phyloP scores from a whole-genome alignment of 2,113 vertebrate species.

The Dipodomys merriami region DNA sequence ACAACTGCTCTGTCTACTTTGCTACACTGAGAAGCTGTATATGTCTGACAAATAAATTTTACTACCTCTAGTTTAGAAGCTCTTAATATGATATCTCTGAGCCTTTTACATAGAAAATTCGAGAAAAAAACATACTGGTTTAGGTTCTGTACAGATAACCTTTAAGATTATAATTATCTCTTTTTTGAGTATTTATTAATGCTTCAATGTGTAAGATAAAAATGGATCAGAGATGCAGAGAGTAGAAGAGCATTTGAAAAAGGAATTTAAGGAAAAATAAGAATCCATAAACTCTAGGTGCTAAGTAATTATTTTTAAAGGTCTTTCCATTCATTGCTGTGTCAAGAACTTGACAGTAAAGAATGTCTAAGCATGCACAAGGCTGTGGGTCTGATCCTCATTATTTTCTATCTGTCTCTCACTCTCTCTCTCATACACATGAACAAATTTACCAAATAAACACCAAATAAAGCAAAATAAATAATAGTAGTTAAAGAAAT shows the following conservation, averaged over 20 bases:
- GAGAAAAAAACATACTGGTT: not conserved
- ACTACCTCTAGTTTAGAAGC: conserved; percentile 18
- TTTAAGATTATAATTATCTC: conserved; percentile 27
- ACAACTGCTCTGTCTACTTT: not conserved
- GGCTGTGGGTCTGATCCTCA: no score
- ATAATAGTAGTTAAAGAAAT: no score
- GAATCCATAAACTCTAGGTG: not conserved
- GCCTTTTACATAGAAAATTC: not conserved
- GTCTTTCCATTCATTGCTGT: not conserved
- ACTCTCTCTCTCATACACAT: no score
- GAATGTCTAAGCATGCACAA: no score
- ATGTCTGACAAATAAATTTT: conserved; percentile 7
- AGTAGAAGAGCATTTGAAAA: not conserved
- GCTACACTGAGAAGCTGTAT: not conserved
- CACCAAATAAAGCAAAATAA: no score
- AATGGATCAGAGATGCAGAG: not conserved
- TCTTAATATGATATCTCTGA: not conserved
- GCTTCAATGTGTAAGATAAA: conserved; percentile 54
- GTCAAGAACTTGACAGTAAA: not conserved
- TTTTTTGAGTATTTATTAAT: conserved; percentile 24
- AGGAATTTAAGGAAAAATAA: not conserved
- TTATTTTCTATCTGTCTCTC: no score
- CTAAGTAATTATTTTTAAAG: not conserved
- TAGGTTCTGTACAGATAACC: not conserved
- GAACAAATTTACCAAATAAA: no score